phyloP scores from a whole-genome alignment of 2,888 invertebrate genomes.

The Tetranychus piercei region DNA sequence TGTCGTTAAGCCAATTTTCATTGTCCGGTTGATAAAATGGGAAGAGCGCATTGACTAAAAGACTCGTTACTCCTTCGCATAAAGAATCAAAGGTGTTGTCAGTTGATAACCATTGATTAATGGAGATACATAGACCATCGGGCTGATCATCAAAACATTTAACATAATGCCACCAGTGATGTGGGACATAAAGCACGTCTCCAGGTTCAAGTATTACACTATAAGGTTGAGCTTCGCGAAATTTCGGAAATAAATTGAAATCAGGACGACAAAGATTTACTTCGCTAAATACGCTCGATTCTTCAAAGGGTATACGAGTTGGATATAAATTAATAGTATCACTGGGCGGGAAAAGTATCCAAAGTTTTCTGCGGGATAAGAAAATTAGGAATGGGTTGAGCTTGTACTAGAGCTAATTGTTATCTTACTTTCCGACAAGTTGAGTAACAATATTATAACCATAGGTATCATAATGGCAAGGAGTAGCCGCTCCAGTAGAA shows the following conservation, averaged over 20 bases:
- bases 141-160: constrained; percentile 38
- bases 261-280: constrained; percentile 56
- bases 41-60: constrained; percentile 15
- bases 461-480: constrained; percentile 83
- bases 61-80: constrained; percentile 15
- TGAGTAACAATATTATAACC: constrained; percentile 82
- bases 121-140: constrained; percentile 39
- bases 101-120: constrained; percentile 59
- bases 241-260: constrained; percentile 28
- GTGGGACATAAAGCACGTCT: constrained; percentile 61
- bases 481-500: constrained; percentile 56
- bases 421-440: constrained; percentile 53
- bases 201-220: constrained; percentile 36
- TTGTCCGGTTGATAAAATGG: constrained; percentile 20
- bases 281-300: constrained; percentile 76
- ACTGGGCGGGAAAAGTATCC: constrained; percentile 73
- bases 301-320: constrained; percentile 81
- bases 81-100: constrained; percentile 11
- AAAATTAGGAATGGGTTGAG: not conserved
- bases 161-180: constrained; percentile 94
- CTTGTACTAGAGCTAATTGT: not conserved
- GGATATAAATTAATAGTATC: constrained; percentile 47
- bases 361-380: constrained; percentile 49
- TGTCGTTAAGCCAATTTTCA: constrained; percentile 25
- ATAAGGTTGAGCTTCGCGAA: constrained; percentile 31